Base-by-base conservation (phyloP, 2,797 vertebrate genomes). In the Micrastur ruficollis region DNA sequence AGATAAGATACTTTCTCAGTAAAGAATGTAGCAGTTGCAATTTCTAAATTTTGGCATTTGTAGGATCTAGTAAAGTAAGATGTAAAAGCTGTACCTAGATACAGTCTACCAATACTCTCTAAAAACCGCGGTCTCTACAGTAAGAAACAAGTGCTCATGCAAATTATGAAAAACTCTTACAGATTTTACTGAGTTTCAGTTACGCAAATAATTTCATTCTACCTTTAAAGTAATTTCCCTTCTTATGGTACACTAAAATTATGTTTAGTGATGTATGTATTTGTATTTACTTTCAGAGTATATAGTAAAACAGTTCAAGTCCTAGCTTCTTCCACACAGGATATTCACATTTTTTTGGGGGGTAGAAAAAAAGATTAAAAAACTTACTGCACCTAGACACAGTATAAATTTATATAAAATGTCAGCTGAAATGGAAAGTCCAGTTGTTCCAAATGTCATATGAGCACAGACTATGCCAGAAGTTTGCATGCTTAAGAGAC, bases 381-480 rank as follows among this genome's bases (percentile, higher is more conserved):
- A 55, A 26, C 9, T 7, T 50, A 3, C 44, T 94, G 32, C 17
- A 83, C 58, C 40, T 93, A 40, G 46, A n/a, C 5, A 42, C 14
- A 14, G 27, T 74, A 42, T 73, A 82, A 93, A 55, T 66, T 3
- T 74, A 26, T 20, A 12, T 76, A 49, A 59, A 34, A 34, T 85
- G 65, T n/a, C 49, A 88, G 65, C 55, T 91, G 80, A 88, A 90
- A 75, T 44, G 68, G 68, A 53, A 86, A 85, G 73, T 94, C 68
- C 46, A 79, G 2, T 94, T 93, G 84, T 96, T 95, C 53, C 81
- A 81, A 91, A 91, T 89, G 56, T 83, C 79, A n/a, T n/a, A 56
- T 17, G 87, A 86, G 34, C 50, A 63, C 53, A 44, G 70, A 21
- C 42, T 47, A 46, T 95, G 93, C 91, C 95, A 95, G 73, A 70